Evolutionary conservation across 2,888 invertebrate genomes (phyloP).

Genomic region (Erynnis tages): DNA sequence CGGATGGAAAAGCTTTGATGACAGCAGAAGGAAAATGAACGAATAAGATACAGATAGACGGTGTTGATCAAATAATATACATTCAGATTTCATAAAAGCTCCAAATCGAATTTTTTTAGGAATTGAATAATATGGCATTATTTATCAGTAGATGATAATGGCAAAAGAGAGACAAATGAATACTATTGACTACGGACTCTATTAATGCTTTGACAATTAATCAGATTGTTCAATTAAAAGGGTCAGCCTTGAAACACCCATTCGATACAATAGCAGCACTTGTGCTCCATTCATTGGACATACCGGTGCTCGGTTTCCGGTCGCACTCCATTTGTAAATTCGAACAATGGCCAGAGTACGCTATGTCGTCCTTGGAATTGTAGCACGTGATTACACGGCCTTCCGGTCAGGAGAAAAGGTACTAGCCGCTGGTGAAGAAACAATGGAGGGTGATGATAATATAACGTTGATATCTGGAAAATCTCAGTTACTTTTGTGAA

Average conservation of each 20-base stretch:
- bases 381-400: slow-evolving; percentile 24
- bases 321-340: slow-evolving; percentile 66
- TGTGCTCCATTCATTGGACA: slow-evolving; percentile 49
- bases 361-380: slow-evolving; percentile 37
- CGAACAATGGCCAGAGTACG: slow-evolving; percentile 43
- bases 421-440: not conserved
- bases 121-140: too few relatives aligned
- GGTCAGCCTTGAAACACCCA: slow-evolving; percentile 31
- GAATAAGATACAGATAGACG: too few relatives aligned
- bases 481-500: too few relatives aligned
- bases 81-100: too few relatives aligned
- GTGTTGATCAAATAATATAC: too few relatives aligned
- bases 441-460: not conserved
- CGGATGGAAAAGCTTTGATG: too few relatives aligned
- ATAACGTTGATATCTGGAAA: not conserved
- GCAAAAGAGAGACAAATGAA: too few relatives aligned
- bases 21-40: too few relatives aligned
- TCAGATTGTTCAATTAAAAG: slow-evolving; percentile 21
- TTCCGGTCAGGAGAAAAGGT: slow-evolving; percentile 14
- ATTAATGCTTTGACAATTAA: not conserved
- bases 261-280: slow-evolving; percentile 23
- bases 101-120: too few relatives aligned
- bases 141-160: too few relatives aligned
- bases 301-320: slow-evolving; percentile 66
- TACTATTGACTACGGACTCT: too few relatives aligned